Base-by-base conservation (phyloP, 2,113 vertebrate genomes). In the Chaetodon trifascialis region DNA sequence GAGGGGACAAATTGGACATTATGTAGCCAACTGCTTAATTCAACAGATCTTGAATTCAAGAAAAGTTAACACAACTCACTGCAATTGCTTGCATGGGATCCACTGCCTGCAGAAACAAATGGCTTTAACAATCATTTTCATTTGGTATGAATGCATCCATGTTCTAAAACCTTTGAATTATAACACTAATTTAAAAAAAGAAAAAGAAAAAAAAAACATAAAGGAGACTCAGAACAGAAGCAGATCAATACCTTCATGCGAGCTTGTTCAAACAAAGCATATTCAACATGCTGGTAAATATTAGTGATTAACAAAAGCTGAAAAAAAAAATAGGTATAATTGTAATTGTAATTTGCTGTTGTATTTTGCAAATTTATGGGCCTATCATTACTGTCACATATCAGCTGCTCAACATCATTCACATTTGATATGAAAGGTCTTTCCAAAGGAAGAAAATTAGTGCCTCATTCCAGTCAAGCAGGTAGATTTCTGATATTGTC, bases 61-160 rank as follows among this genome's bases (percentile, higher is more conserved):
- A 44, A 38, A 19, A 65, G n/a, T 47, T 5, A 12, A 23, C 42
- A 34, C 7, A 65, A 89, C 94, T 93, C 47, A 95, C 94, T n/a
- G 93, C 94, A 36, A 94, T 95, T 0, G 90, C 91, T 52, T 95
- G 92, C 94, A 95, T 94, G 0, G 94, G 94, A 76, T 95, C 93
- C 79, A 93, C 91, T 17, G 90, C 93, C 94, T 95, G 86, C 38
- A 81, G 60, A 60, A 46, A 80, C 2, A 78, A 36, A 74, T 73
- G 49, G 14, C 42, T 59, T 49, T 23, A 17, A 58, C 19, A 68
- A 49, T 60, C 16, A 36, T 5, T 7, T 63, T 34, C 30, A 30
- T 30, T 63, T 74, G 46, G 14, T 52, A n/a, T 0, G 11, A 9
- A 4, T 8, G 30, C 5, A 8, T 40, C 12, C 12, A 23, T 25